A percentile compares a stretch with the other conserved stretches of the same genome.
These are phyloP conservation scores for Pantala flavescens DNA, from an alignment of 1,140 invertebrate species.

Conservation along the genomic window DNA sequence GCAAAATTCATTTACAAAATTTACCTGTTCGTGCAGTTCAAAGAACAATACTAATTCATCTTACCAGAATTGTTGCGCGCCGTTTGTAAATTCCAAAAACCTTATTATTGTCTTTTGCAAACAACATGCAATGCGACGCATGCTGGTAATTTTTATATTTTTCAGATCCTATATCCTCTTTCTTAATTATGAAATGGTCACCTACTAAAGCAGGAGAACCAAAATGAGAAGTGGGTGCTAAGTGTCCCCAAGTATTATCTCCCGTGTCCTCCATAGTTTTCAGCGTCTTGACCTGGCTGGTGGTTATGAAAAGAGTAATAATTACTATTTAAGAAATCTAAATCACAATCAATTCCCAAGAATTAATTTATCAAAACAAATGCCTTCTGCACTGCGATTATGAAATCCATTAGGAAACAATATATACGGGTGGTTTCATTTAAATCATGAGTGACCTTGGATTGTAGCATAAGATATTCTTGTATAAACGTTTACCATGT, in stretches of 20 bases:
- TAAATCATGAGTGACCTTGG: no score
- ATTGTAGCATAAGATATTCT: no score
- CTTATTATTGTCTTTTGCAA: slow-evolving; percentile 23
- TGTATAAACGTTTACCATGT: no score
- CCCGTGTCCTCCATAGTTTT: neutral
- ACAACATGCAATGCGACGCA: slow-evolving; percentile 29
- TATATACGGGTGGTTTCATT: no score
- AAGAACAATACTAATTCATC: neutral
- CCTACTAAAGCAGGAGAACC: slow-evolving; percentile 20
- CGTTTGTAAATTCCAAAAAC: slow-evolving; percentile 26
- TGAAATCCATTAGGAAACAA: no score
- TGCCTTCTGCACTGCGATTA: no score
- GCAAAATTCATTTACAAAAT: neutral
- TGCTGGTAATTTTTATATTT: slow-evolving; percentile 22
- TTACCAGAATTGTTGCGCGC: slow-evolving; percentile 27
- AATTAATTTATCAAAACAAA: no score
- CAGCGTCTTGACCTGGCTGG: no score
- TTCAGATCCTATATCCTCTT: slow-evolving; percentile 20
- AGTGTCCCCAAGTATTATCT: slow-evolving; percentile 20
- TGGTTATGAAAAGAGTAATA: no score
- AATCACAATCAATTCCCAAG: no score
- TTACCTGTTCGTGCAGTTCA: neutral
- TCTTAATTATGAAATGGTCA: slow-evolving; percentile 22
- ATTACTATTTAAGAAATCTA: no score
- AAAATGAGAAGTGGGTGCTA: slow-evolving; percentile 24